These are phyloP conservation scores for Eupithecia subumbrata DNA, from an alignment of 2,888 invertebrate genomes.

Conservation along the genomic window DNA sequence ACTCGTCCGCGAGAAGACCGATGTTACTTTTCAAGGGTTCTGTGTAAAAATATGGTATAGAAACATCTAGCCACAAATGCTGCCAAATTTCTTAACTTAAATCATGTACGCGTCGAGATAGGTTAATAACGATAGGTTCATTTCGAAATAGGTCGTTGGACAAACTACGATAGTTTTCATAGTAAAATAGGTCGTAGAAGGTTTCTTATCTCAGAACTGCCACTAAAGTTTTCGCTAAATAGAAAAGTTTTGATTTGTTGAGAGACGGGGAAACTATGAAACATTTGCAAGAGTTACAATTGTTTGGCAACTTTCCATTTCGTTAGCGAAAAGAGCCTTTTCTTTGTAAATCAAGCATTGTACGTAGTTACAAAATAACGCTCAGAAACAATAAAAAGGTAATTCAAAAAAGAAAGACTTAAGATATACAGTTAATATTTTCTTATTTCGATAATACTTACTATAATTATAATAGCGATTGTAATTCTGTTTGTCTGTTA, in stretches of 20 bases:
- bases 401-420: not conserved
- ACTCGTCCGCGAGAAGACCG: no score
- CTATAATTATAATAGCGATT: not conserved
- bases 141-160: no score
- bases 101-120: no score
- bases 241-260: constrained; percentile 64
- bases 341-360: not conserved
- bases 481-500: not conserved
- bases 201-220: not conserved
- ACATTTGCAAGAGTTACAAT: constrained; percentile 56
- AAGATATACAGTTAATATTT: not conserved
- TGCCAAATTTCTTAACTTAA: no score
- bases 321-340: not conserved
- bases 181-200: not conserved
- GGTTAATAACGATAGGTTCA: no score
- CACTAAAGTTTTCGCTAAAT: constrained; percentile 38
- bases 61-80: no score
- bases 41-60: no score
- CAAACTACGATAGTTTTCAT: no score
- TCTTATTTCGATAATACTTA: not conserved
- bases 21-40: no score
- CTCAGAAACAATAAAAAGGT: not conserved
- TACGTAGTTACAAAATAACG: not conserved
- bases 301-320: constrained; percentile 48
- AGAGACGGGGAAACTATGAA: constrained; percentile 54